phyloP scores from a whole-genome alignment of 2,888 invertebrate species.

The Tipula vernalis region DNA sequence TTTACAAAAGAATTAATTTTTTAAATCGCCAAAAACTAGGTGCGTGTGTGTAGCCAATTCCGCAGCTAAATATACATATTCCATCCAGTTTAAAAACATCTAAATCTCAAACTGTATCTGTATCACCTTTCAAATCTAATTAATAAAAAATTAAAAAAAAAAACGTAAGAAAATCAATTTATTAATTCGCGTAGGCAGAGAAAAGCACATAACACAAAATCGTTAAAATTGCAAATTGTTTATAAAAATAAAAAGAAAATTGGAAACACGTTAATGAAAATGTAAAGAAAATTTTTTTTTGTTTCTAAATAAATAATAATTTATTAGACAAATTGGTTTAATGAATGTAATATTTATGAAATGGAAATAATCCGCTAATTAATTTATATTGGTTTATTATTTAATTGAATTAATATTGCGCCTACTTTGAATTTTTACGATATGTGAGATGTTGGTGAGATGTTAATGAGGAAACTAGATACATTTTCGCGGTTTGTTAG shows the following conservation, averaged over 20 bases:
- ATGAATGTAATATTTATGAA: background rate
- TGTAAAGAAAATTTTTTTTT: background rate
- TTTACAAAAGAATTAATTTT: background rate
- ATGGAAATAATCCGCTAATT: background rate
- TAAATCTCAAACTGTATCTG: background rate
- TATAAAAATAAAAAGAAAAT: background rate
- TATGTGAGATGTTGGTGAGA: background rate
- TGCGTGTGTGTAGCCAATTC: background rate
- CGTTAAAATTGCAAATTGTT: background rate
- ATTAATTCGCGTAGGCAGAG: background rate
- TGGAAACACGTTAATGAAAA: background rate
- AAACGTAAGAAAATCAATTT: background rate
- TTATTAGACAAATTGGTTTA: background rate
- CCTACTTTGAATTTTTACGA: background rate
- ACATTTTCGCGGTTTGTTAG: too few relatives aligned
- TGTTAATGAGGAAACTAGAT: background rate
- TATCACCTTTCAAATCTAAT: background rate
- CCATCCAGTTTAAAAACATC: background rate
- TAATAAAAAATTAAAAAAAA: background rate
- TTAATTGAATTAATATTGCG: background rate
- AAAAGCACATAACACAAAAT: background rate
- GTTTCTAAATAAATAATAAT: background rate
- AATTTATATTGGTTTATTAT: background rate
- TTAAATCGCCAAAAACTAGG: too few relatives aligned
- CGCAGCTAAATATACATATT: too few relatives aligned